Conservation (phyloP, 2,113 vertebrate species). For the Gambusia holbrooki region DNA sequence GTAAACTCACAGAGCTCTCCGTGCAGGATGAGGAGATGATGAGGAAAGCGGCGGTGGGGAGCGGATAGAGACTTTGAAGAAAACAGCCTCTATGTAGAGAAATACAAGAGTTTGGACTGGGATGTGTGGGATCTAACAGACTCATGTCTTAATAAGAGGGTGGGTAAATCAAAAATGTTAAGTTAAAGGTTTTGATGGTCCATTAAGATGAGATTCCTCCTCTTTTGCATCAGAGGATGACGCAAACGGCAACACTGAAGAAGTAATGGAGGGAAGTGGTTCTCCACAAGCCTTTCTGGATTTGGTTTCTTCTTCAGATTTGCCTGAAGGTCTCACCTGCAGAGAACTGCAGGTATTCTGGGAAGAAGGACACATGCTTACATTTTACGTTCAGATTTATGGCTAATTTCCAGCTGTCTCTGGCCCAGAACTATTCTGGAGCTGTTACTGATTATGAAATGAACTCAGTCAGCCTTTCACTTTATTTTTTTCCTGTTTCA, state of each 20-base stretch:
- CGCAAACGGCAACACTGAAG: background rate
- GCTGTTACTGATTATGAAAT: background rate
- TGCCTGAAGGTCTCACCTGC: conserved; percentile 7
- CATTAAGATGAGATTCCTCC: conserved; percentile 24
- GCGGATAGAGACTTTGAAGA: conserved; percentile 52
- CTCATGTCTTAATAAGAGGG: conserved; percentile 27
- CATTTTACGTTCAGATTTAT: conserved; percentile 3
- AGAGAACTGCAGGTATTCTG: background rate
- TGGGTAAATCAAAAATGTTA: conserved; percentile 8
- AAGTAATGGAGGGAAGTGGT: background rate
- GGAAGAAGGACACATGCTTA: conserved; percentile 6
- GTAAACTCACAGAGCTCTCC: conserved; percentile 92
- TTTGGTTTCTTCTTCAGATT: background rate
- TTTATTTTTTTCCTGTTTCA: background rate
- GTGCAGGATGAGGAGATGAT: conserved; percentile 94
- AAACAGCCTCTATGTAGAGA: background rate
- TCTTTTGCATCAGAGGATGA: conserved; percentile 7
- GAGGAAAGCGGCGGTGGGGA: conserved; percentile 84
- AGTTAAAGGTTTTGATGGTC: conserved; percentile 13
- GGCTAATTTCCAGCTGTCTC: conserved; percentile 17
- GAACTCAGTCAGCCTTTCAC: background rate
- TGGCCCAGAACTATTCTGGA: background rate
- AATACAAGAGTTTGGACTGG: background rate
- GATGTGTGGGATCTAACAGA: conserved; percentile 17
- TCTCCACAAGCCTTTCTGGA: conserved; percentile 9